Conservation (phyloP, 2,113 vertebrate species). For the Cricetomys ansorgei region DNA sequence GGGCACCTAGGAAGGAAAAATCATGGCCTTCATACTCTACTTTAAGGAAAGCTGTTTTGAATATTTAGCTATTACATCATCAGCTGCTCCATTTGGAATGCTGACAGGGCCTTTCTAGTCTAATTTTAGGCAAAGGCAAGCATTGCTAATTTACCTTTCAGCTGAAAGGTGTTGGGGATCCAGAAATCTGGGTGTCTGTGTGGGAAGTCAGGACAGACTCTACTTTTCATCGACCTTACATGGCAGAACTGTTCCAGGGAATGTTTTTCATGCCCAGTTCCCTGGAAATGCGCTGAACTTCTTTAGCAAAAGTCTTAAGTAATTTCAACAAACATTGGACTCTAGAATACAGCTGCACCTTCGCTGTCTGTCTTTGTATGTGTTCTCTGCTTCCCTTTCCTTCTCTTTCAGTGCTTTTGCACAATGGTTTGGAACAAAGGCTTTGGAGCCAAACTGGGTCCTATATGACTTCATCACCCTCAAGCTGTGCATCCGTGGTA, state of each 20-base stretch:
- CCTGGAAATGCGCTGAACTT: neutral
- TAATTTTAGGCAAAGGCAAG: neutral
- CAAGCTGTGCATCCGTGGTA: neutral
- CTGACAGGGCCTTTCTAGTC: neutral
- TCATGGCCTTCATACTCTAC: neutral
- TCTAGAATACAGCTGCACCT: neutral
- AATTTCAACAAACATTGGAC: slow-evolving; percentile 37
- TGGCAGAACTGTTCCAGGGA: neutral
- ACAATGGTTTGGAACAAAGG: neutral
- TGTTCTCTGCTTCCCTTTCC: neutral
- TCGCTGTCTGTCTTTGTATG: neutral
- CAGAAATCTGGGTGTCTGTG: neutral
- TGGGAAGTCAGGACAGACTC: neutral
- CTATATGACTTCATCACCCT: neutral
- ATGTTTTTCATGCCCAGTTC: neutral
- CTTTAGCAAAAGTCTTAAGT: slow-evolving; percentile 37
- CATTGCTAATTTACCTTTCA: neutral
- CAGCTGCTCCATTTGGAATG: neutral
- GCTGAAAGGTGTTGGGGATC: neutral
- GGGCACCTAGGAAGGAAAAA: neutral
- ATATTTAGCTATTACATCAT: slow-evolving; percentile 38
- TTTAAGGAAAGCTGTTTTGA: slow-evolving; percentile 47
- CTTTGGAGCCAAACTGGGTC: neutral
- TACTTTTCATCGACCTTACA: neutral
- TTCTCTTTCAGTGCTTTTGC: neutral